Evolutionary conservation across 2,797 vertebrate genomes (phyloP), one percentile per base, ranked within the genome.

Genomic region (Chelon auratus): DNA sequence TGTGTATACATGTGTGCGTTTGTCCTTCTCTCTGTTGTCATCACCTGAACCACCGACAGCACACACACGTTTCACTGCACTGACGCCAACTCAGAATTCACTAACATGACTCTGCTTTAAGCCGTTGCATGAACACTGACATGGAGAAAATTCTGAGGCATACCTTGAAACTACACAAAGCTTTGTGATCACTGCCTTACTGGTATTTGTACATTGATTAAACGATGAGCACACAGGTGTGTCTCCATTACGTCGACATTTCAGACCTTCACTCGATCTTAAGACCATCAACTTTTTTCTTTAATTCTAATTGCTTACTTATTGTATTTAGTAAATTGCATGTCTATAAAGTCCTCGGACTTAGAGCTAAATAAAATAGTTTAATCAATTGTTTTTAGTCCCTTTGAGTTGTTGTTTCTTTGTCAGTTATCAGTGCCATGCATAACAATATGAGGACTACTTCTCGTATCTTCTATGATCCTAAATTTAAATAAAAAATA

Each of bases 31-130:
- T 68, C 59, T 75, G 53, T 64, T 69, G 62, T 57, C 30, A 65
- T 40, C 56, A 72, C 58, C 76, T 72, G 47, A 62, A 48, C 48
- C 60, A 84, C 86, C 89, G 83, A 87, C 54, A 68, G 74, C 77
- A 83, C 33, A 81, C 58, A 86, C 33, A 77, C 20, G 55, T 50
- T 63, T 81, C 26, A 73, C 77, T 84, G 68, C 55, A 81, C 77
- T 91, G 68, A 87, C 64, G 76, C 70, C 77, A 82, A 42, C 74
- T 75, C 68, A 77, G 12, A 78, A 33, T 72, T 67, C 56, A 84
- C 56, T 87, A 58, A 84, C 64, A 73, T 37, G 64, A 73, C 68
- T 77, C 54, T 75, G 50, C 60, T 63, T 68, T 74, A 54, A 77
- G 8, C 22, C 64, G 30, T 24, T 78, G 54, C 5, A 54, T 24